Conservation (phyloP, 2,113 vertebrate genomes). For the Nothocercus nigrocapillus region DNA sequence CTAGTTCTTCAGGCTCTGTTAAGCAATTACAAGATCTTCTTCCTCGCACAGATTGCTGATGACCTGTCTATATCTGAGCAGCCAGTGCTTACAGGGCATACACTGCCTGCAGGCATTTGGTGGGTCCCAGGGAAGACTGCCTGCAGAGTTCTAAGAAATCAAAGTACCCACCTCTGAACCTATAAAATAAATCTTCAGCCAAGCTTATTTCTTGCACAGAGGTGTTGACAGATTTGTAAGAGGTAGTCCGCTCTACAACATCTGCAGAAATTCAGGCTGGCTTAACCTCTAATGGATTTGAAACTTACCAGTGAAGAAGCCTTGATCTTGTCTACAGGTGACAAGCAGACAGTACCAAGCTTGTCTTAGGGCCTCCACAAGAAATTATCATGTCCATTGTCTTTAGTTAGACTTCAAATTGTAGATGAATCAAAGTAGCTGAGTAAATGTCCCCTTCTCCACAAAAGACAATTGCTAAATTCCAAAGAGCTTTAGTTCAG, state of each 20-base stretch:
- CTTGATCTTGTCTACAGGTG: not conserved
- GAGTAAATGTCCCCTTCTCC: not conserved
- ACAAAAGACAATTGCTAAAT: not conserved
- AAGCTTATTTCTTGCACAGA: not conserved
- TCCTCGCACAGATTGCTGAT: not conserved
- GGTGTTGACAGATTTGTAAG: not conserved
- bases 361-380: not conserved
- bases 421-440: not conserved
- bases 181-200: not conserved
- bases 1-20: not conserved
- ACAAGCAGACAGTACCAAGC: not conserved
- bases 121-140: not conserved
- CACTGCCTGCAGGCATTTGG: not conserved
- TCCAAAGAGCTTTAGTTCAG: not conserved
- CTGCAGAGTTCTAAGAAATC: not conserved
- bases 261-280: not conserved
- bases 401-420: not conserved
- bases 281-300: not conserved
- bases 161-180: not conserved
- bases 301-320: not conserved
- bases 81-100: not conserved
- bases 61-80: not conserved
- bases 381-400: not conserved
- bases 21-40: not conserved
- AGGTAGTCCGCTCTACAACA: not conserved